Evolutionary conservation across 1,140 invertebrate species (phyloP).

Genomic region (Saccostrea echinata): DNA sequence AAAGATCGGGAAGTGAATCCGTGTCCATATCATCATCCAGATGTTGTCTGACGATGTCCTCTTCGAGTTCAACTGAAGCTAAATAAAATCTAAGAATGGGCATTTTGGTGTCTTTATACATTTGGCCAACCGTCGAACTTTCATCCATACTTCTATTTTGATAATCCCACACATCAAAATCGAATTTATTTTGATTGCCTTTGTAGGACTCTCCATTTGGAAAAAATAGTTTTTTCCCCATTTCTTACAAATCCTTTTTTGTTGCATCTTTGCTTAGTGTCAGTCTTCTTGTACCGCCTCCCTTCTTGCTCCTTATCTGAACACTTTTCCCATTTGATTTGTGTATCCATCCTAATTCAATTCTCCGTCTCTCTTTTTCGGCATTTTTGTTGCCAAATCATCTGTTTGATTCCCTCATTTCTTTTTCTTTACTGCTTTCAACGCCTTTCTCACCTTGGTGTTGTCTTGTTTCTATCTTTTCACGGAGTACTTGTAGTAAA

Average conservation of each 20-base stretch:
- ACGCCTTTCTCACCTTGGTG: neutral
- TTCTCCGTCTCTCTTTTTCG: neutral
- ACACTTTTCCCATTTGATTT: slow-evolving; percentile 39
- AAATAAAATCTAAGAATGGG: slow-evolving; percentile 47
- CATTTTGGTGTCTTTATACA: slow-evolving; percentile 50
- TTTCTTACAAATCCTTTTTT: slow-evolving; percentile 34
- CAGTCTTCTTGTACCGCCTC: slow-evolving; percentile 49
- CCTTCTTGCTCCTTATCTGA: slow-evolving; percentile 46
- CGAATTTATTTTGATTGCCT: neutral
- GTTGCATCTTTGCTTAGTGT: slow-evolving; percentile 41
- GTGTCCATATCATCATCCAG: neutral
- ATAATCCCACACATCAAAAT: slow-evolving; percentile 9
- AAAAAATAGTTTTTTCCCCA: slow-evolving; percentile 48
- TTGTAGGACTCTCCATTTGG: slow-evolving; percentile 22
- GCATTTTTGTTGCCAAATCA: too few relatives aligned
- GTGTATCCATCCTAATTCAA: slow-evolving; percentile 37
- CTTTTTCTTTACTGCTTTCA: slow-evolving; percentile 7
- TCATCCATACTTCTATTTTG: slow-evolving; percentile 40
- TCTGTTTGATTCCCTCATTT: too few relatives aligned
- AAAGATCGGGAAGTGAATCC: neutral
- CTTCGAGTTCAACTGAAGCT: slow-evolving; percentile 26
- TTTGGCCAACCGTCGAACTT: slow-evolving; percentile 26
- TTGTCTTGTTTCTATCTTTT: neutral
- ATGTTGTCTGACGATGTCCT: neutral
- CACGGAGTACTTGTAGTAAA: neutral